Evolutionary conservation across 1,140 invertebrate genomes (phyloP), one percentile per base, ranked within the genome.

Genomic region (Nephila pilipes): DNA sequence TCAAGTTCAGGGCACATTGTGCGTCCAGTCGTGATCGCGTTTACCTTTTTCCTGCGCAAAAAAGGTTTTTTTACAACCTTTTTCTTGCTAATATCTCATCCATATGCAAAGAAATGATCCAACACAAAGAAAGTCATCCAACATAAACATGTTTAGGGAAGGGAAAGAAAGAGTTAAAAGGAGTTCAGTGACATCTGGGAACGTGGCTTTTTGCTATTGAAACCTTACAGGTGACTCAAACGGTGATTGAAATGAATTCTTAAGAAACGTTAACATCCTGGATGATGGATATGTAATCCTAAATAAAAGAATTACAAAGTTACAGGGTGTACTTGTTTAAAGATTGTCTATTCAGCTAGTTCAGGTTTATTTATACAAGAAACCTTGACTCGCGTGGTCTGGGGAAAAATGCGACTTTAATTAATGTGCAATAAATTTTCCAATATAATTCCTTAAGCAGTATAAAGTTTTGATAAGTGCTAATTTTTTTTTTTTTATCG

Each of bases 71-170:
- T 81, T 81, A 36, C 36, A 22, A 20, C 80, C 80, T 29, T 54
- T 55, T 81, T 81, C 80, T 54, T 55, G n/a, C 79, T 81, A 46
- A 29, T 81, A 81, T 81, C 80, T 81, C 80, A 81, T 81, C 36
- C 80, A 81, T 81, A 81, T 81, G 80, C 80, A 81, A 80, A 46
- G 80, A n/a, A 65, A 65, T 14, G 46, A 55, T 54, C 36, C 46
- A 22, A 25, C 29, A 25, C 29, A 75, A 75, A 75, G 69, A 75
- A 75, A 75, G 25, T 36, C 69, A 75, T 75, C 29, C 32, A 75
- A 36, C 29, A 16, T 75, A 65, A 65, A 29, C 63, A 36, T 75
- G 69, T 75, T 75, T 75, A 75, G 29, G 69, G 32, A 75, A 75
- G 69, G 69, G 10, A 32, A 75, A 29, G 14, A 69, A 69, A 32